Evolutionary conservation across 2,113 vertebrate species (phyloP).

Genomic region (Plecturocebus donacophilus): DNA sequence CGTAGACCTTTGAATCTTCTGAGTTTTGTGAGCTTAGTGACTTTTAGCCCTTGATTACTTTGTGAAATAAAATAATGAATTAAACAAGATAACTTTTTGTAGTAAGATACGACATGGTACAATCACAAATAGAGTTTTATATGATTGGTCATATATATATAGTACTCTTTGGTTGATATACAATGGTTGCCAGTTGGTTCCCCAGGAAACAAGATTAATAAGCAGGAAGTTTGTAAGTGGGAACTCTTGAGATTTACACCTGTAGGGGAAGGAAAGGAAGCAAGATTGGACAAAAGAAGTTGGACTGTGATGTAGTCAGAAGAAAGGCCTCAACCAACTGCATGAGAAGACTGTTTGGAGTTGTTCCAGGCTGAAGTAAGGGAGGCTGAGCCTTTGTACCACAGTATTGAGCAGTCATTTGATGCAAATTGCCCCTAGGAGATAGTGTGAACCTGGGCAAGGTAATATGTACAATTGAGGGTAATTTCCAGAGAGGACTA

Average conservation of each 20-base stretch:
- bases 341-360: neutral
- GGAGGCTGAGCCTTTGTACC: neutral
- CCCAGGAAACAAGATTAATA: neutral
- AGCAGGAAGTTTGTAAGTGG: neutral
- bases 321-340: neutral
- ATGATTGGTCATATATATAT: neutral
- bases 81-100: neutral
- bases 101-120: neutral
- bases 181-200: neutral
- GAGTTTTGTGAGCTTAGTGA: neutral
- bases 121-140: neutral
- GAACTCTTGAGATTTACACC: neutral
- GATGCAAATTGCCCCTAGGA: neutral
- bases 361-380: neutral
- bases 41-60: neutral
- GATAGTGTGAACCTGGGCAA: neutral
- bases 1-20: neutral
- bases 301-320: neutral
- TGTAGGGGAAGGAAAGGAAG: neutral
- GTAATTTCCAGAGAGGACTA: neutral
- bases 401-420: neutral
- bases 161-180: slow-evolving; percentile 7
- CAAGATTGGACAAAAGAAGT: neutral
- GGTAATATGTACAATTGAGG: neutral
- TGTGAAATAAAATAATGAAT: slow-evolving; percentile 10